A percentile compares a stretch with the other conserved stretches of the same genome.
Evolutionary conservation across 2,113 vertebrate species (phyloP).

Genomic region (Hippolais icterina): DNA sequence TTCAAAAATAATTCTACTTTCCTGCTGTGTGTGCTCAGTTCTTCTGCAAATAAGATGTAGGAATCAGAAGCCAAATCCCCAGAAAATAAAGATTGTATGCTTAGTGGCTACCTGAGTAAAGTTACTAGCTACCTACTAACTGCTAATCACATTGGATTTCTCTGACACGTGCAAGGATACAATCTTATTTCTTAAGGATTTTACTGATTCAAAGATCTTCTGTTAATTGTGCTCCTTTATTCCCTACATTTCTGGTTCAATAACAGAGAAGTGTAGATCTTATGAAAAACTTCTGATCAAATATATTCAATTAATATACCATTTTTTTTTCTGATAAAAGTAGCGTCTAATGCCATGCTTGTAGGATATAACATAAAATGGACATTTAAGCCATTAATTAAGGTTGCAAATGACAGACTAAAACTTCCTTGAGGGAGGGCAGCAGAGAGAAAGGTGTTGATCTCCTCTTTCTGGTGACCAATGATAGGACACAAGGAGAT

Average conservation of each 20-base stretch:
- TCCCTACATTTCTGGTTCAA: accelerated
- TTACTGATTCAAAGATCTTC: neutral
- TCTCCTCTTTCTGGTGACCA: neutral
- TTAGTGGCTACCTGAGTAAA: neutral
- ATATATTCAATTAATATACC: neutral
- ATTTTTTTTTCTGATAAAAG: neutral
- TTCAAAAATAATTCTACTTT: neutral
- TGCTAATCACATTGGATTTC: neutral
- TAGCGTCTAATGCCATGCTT: neutral
- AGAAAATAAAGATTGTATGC: neutral
- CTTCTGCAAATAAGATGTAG: neutral
- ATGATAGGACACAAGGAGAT: accelerated
- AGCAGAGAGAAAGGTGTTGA: neutral
- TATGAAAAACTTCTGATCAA: neutral
- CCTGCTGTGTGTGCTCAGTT: neutral
- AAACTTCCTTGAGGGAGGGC: neutral
- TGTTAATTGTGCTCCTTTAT: neutral
- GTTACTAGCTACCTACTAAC: neutral
- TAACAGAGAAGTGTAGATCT: neutral
- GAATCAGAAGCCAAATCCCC: neutral
- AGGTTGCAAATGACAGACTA: neutral
- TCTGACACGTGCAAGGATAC: neutral
- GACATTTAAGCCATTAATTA: neutral
- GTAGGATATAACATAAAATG: neutral
- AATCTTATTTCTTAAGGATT: neutral